Base-by-base conservation (phyloP, 2,888 invertebrate species). In the Pandemis heparana region DNA sequence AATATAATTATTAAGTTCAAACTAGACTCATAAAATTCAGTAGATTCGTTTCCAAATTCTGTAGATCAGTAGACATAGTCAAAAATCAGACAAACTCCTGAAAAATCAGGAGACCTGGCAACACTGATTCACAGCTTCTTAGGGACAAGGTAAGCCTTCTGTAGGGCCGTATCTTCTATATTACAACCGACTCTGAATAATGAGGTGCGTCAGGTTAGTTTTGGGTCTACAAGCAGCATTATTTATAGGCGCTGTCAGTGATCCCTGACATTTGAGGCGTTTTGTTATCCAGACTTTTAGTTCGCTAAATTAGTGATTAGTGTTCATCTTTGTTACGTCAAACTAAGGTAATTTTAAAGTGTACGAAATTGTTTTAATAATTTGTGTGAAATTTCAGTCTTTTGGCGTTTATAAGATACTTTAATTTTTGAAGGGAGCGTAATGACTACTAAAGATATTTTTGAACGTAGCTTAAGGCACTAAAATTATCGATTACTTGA, bases 211-310 rank as follows among this genome's bases (percentile, higher is more conserved):
- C 74, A 70, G 69, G 70, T 70, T 64, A 74, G 74, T 70, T 74
- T 74, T 60, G 74, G 65, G 64, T 74, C 63, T 73, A 73, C 73
- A 69, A 69, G 69, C 65, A 16, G 53, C 65, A 65, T 70, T 74
- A 74, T 74, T 74, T 74, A 74, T 74, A 70, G 74, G 60, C 46
- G 60, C 70, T 70, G 74, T 74, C 74, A 74, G 69, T 65, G 65
- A 56, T 56, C 64, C 60, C 60, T 65, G 74, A 70, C 70, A 53
- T 69, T 70, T 64, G 60, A 65, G 51, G 41, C 69, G 64, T 69
- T 65, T 69, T 53, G 69, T 69, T 61, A 41, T 41, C 43, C 16
- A 56, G 59, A 53, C 53, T 72, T 72, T 67, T 62, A 56, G 61
- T 59, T 67, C 5, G 46, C 14, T 62, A 68, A 62, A 59, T 9